Base-by-base conservation (phyloP, 1,140 invertebrate species). In the Akabosia matsudoensis region DNA sequence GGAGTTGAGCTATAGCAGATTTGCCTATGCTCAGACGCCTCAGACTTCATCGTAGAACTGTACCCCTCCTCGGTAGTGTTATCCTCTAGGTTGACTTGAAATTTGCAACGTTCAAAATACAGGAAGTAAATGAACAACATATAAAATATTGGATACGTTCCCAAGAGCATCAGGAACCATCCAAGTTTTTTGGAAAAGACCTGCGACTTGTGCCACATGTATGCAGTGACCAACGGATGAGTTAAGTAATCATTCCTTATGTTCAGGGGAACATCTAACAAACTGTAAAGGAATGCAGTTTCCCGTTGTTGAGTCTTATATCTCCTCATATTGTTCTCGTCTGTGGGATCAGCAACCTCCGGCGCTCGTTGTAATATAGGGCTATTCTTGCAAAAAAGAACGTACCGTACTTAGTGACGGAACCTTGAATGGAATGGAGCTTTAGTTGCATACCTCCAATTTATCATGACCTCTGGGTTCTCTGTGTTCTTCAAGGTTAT, bases 171-270 rank as follows among this genome's bases (percentile, higher is more conserved):
- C 26, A 75, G n/a, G 1, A 77, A 67, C 24, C 33, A 0, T 22
- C 33, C 26, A 52, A 77, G 45, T 24, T 33, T 24, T 31, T 30
- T 70, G 14, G 26, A 22, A 1, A 77, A 28, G 18, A 10, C 28
- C 16, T 0, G 3, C 1, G 22, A 1, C 28, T 77, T 77, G 10
- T 70, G 30, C 33, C 33, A 10, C 30, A 74, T 0, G 26, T 74
- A 77, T 33, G 76, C 37, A 1, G 31, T 16, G 10, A 77, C 37
- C 28, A 77, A 56, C 0, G 76, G 76, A 74, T 77, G 76, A 51
- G 26, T 70, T 33, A 77, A 33, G 1, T 64, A 22, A 18, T n/a
- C n/a, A 14, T 74, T 33, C 33, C 61, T 51, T 1, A 16, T 56
- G 7, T 18, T 24, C 3, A 22, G 7, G 3, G 18, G 24, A 7